A percentile compares a stretch with the other conserved stretches of the same genome.
Evolutionary conservation across 2,888 invertebrate species (phyloP).

Genomic region (Synanthedon vespiformis): DNA sequence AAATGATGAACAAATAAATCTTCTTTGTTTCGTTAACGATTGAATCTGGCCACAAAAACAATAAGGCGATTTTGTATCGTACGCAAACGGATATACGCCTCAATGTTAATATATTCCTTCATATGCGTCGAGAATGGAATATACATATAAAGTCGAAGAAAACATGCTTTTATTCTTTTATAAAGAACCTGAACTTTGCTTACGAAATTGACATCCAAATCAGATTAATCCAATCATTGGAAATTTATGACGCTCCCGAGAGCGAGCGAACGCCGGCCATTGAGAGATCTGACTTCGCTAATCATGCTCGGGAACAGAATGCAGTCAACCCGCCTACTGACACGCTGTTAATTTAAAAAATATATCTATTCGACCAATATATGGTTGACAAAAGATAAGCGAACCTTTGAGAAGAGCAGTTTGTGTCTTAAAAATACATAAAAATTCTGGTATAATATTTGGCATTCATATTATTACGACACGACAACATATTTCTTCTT

Average conservation of each 20-base stretch:
- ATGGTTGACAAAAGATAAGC: neutral
- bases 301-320: constrained; percentile 47
- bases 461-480: too few species aligned
- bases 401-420: neutral
- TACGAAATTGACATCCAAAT: constrained; percentile 69
- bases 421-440: too few species aligned
- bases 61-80: constrained; percentile 20
- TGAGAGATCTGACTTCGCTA: constrained; percentile 56
- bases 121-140: constrained; percentile 47
- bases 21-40: constrained; percentile 41
- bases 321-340: constrained; percentile 21
- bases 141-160: constrained; percentile 37
- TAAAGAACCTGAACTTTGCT: constrained; percentile 48
- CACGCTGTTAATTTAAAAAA: neutral
- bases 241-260: constrained; percentile 69
- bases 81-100: constrained; percentile 24
- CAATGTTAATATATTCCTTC: constrained; percentile 43
- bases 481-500: too few species aligned
- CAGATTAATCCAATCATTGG: constrained; percentile 71
- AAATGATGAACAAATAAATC: constrained; percentile 47
- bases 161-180: constrained; percentile 55
- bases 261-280: constrained; percentile 45
- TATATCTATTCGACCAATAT: too few species aligned
- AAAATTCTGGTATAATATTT: too few species aligned
- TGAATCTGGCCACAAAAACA: constrained; percentile 24